These are phyloP conservation scores for Heliothis peltigera DNA, from an alignment of 2,888 invertebrate genomes.

Conservation along the genomic window DNA sequence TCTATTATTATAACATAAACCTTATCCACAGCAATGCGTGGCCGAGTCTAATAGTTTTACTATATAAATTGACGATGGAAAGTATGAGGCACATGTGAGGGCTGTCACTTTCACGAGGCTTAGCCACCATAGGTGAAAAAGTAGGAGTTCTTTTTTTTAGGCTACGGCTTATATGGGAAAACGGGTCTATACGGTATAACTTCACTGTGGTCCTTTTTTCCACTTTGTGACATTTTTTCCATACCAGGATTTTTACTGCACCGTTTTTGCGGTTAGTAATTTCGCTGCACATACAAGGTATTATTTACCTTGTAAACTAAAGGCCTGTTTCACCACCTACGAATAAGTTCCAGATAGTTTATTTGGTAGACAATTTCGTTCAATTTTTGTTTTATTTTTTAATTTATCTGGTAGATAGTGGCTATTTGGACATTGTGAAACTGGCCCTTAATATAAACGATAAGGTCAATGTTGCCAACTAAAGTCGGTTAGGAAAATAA, in stretches of 20 bases:
- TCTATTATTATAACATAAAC: too few species aligned
- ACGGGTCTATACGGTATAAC: conserved; percentile 11
- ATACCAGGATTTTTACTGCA: conserved; percentile 14
- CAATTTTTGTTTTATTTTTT: too few species aligned
- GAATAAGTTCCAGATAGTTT: too few species aligned
- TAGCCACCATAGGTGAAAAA: neutral
- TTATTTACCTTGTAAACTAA: too few species aligned
- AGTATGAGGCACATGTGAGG: neutral
- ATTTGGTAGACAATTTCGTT: too few species aligned
- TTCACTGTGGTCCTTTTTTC: conserved; percentile 9
- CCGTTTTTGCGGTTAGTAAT: conserved; percentile 7
- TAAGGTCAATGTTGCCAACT: neutral
- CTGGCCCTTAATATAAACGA: too few species aligned
- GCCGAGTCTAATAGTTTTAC: too few species aligned
- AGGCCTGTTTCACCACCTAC: too few species aligned
- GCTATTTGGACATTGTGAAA: too few species aligned
- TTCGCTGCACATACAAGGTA: conserved; percentile 1
- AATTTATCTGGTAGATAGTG: too few species aligned
- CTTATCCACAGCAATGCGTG: too few species aligned
- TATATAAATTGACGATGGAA: neutral
- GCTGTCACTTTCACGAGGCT: conserved; percentile 14
- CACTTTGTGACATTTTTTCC: conserved; percentile 17
- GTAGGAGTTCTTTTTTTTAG: conserved; percentile 13
- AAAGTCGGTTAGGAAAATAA: too few species aligned
- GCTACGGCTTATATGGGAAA: conserved; percentile 12